Conservation (phyloP, 2,888 invertebrate genomes). For the Volucella bombylans region DNA sequence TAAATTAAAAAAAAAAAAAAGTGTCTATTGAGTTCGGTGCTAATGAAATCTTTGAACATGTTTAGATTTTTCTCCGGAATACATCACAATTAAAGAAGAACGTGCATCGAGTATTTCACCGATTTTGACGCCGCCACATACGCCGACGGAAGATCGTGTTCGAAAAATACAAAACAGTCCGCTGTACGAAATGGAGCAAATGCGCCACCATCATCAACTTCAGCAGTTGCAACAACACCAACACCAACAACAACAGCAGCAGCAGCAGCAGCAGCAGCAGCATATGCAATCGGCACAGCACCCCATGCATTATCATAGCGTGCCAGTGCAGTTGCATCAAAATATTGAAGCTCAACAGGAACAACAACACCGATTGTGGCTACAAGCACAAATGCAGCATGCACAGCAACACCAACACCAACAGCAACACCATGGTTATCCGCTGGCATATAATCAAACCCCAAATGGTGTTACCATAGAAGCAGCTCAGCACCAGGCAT, state of each 20-base stretch:
- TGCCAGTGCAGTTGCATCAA: conserved; percentile 81
- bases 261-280: conserved; percentile 64
- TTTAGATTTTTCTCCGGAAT: conserved; percentile 85
- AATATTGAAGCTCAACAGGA: conserved; percentile 74
- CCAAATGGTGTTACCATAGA: conserved; percentile 81
- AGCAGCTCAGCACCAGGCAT: conserved; percentile 83
- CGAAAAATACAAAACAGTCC: conserved; percentile 74
- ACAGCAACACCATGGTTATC: conserved; percentile 75
- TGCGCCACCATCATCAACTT: conserved; percentile 76
- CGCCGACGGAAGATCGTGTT: conserved; percentile 85
- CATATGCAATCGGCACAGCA: conserved; percentile 69
- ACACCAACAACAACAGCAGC: conserved; percentile 74
- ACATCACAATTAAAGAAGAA: conserved; percentile 86
- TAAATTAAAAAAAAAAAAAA: conserved; percentile 45
- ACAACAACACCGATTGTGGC: conserved; percentile 74
- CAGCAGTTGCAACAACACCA: conserved; percentile 74
- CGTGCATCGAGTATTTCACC: conserved; percentile 84
- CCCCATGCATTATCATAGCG: conserved; percentile 82
- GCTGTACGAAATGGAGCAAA: conserved; percentile 78
- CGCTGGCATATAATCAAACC: conserved; percentile 71
- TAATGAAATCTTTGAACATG: conserved; percentile 24
- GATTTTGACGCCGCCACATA: conserved; percentile 88
- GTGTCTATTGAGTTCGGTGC: conserved; percentile 17
- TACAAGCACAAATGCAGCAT: conserved; percentile 75
- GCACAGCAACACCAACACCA: conserved; percentile 72